Percentiles rank a stretch among this genome's conserved stretches.
These are phyloP conservation scores for Myathropa florea DNA, from an alignment of 2,888 invertebrate genomes.

Conservation along the genomic window DNA sequence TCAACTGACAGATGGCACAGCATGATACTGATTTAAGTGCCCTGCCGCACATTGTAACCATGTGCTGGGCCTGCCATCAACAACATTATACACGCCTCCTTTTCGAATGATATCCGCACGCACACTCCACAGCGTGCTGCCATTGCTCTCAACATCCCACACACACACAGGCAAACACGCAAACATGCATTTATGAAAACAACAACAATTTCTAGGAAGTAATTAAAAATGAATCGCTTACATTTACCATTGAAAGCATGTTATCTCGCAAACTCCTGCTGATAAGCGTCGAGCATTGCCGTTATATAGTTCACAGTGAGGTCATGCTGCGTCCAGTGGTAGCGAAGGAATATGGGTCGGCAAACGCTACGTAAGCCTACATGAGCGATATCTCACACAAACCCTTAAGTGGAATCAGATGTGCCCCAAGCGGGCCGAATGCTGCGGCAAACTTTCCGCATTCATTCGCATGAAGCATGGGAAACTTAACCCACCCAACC, in stretches of 20 bases:
- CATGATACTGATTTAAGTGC: conserved; percentile 34
- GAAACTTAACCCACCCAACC: background rate
- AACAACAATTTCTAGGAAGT: background rate
- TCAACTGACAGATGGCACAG: conserved; percentile 30
- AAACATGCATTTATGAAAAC: background rate
- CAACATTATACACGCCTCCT: conserved; percentile 45
- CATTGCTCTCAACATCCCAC: conserved; percentile 13
- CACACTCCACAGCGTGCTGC: background rate
- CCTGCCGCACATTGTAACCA: conserved; percentile 23
- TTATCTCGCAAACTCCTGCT: conserved; percentile 46
- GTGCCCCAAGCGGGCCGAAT: background rate
- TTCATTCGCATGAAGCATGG: background rate
- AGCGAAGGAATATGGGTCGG: conserved; percentile 45
- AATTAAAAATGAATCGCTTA: background rate
- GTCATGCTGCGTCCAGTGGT: conserved; percentile 23
- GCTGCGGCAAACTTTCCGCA: conserved; percentile 42
- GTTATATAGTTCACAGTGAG: conserved; percentile 50
- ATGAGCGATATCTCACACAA: conserved; percentile 32
- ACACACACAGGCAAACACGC: background rate
- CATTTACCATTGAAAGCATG: conserved; percentile 23
- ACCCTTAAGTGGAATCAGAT: background rate
- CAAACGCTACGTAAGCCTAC: conserved; percentile 35
- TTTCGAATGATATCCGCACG: conserved; percentile 19
- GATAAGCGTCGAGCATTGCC: conserved; percentile 42
- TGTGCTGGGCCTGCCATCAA: conserved; percentile 26